These are phyloP conservation scores for Anastrepha ludens DNA, from an alignment of 1,140 invertebrate species.

Conservation along the genomic window DNA sequence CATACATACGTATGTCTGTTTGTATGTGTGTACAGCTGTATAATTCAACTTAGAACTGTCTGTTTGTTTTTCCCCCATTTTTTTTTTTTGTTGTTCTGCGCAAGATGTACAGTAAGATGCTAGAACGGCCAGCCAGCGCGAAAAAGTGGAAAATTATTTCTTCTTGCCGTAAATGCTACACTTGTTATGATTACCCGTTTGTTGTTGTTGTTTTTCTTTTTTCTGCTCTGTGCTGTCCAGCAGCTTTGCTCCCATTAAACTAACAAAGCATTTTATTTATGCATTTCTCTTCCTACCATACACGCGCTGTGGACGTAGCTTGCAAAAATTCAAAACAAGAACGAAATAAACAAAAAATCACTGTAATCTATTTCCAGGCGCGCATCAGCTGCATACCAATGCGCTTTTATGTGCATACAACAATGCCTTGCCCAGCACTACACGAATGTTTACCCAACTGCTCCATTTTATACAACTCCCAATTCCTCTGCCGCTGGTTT, in stretches of 20 bases:
- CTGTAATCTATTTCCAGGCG: slow-evolving; percentile 46
- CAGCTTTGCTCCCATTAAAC: not conserved
- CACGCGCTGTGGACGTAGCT: not conserved
- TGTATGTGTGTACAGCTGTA: not conserved
- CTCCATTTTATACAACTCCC: not conserved
- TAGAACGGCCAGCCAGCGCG: not conserved
- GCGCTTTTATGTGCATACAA: not conserved
- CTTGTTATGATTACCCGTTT: slow-evolving; percentile 2
- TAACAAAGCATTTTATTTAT: slow-evolving; percentile 29
- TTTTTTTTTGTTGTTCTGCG: not conserved
- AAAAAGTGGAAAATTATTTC: not conserved
- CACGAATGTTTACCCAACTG: not conserved
- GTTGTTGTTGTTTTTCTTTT: not conserved
- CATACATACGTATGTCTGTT: not conserved
- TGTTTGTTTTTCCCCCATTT: too few species aligned
- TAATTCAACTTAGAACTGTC: too few species aligned
- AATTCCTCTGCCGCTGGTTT: too few species aligned
- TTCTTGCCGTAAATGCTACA: slow-evolving; percentile 15
- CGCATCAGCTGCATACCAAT: slow-evolving; percentile 46
- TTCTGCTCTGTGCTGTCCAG: not conserved
- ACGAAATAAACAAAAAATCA: not conserved
- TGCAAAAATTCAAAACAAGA: not conserved
- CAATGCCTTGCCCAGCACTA: not conserved
- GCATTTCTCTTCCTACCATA: not conserved
- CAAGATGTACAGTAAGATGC: not conserved